A percentile compares a stretch with the other conserved stretches of the same genome.
phyloP scores from a whole-genome alignment of 1,140 invertebrate genomes.

The Zaprionus kolodkinae region DNA sequence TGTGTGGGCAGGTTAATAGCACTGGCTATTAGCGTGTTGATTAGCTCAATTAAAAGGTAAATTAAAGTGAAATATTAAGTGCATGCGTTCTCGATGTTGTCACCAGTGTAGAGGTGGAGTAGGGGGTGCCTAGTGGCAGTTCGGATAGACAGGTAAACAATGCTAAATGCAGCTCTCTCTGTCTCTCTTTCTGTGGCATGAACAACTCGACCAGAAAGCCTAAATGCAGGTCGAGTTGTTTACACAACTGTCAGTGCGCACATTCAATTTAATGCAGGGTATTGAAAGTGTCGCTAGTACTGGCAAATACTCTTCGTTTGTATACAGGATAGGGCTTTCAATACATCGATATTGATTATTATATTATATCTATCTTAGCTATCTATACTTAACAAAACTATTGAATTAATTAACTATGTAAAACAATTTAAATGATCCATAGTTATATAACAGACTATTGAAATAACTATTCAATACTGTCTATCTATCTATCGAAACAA shows the following conservation, averaged over 20 bases:
- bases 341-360: too few species aligned
- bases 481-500: too few species aligned
- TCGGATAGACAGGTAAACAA: not conserved
- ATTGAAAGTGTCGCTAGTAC: too few species aligned
- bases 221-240: not conserved
- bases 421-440: too few species aligned
- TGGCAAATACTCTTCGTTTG: not conserved
- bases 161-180: not conserved
- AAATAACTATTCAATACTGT: too few species aligned
- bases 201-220: not conserved
- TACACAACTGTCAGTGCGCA: not conserved
- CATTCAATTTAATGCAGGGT: not conserved
- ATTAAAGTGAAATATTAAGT: constrained; percentile 78
- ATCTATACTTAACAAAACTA: too few species aligned
- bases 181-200: not conserved
- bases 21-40: constrained; percentile 72
- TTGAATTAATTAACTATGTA: too few species aligned
- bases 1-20: constrained; percentile 57
- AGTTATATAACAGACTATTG: too few species aligned
- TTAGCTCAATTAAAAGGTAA: constrained; percentile 77
- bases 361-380: too few species aligned
- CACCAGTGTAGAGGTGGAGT: not conserved
- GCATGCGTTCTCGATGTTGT: constrained; percentile 34
- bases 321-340: not conserved
- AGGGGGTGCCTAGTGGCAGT: too few species aligned